Evolutionary conservation across 2,797 vertebrate species (phyloP), one percentile per base, ranked within the genome.

Genomic region (Tapirus indicus): DNA sequence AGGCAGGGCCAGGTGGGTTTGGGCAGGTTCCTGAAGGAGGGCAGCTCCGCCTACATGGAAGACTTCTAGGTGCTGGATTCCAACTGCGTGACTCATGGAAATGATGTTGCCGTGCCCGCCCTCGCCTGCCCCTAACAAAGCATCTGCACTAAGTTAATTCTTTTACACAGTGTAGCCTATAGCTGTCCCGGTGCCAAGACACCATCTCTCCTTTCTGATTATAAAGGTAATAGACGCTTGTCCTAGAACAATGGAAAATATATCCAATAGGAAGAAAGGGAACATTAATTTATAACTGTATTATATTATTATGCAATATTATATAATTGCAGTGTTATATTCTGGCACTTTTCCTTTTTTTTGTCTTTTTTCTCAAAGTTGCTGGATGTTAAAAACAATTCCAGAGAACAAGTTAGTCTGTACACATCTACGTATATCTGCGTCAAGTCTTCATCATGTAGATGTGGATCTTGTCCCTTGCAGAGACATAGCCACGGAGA

Each of bases 61-160:
- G 54, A 66, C 20, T 17, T 72, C 77, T 17, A 52, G 47, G 23
- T 14, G 6, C 41, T 86, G 21, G 13, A 38, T 66, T 44, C 62
- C 16, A 32, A 11, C 9, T 35, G 35, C 58, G 14, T 11, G 38
- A 69, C 32, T 78, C 56, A 60, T 6, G 16, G 21, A 64, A 44
- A 72, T 11, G 32, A 25, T 2, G 14, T 29, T 21, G 25, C 12
- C 8, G 0, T 23, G 58, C 17, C 74, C 8, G 20, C 66, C 23
- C 18, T 66, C 35, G 6, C n/a, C 35, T 29, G 21, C 25, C 13
- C 27, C 41, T 23, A 18, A 62, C 0, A 0, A 32, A 52, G 12
- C 21, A n/a, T 23, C 78, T 9, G 58, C 23, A 0, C 23, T 11
- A 2, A 62, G 83, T 32, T 64, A 38, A 25, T 25, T 21, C 35